A percentile compares a stretch with the other conserved stretches of the same genome.
These are phyloP conservation scores for Plodia interpunctella DNA, from an alignment of 1,140 invertebrate species.

Conservation along the genomic window DNA sequence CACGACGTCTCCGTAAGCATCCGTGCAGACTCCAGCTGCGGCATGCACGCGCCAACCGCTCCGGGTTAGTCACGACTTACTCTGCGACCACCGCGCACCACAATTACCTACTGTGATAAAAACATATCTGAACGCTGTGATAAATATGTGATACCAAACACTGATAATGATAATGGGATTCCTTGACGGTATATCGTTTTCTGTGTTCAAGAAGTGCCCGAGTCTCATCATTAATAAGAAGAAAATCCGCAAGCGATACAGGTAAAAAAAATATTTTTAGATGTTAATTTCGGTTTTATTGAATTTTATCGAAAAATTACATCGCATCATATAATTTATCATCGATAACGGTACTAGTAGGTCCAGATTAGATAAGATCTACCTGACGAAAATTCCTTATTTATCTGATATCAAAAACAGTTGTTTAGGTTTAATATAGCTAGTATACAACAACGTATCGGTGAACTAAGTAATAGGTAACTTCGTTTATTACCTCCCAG, in stretches of 20 bases:
- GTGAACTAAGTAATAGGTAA: not conserved
- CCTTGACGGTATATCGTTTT: constrained; percentile 51
- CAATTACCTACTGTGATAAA: constrained; percentile 47
- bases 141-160: constrained; percentile 44
- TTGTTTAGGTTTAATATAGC: not conserved
- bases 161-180: constrained; percentile 49
- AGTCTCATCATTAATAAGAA: constrained; percentile 52
- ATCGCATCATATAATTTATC: not conserved
- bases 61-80: constrained; percentile 52
- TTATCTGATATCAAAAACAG: not conserved
- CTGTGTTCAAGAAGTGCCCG: constrained; percentile 67
- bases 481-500: not conserved
- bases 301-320: not conserved
- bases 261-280: constrained; percentile 23
- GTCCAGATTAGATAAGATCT: not conserved
- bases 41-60: constrained; percentile 41
- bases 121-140: constrained; percentile 37
- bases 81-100: constrained; percentile 37
- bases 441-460: not conserved
- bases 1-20: constrained; percentile 13
- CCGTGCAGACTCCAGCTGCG: constrained; percentile 21
- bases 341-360: not conserved
- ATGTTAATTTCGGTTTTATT: not conserved
- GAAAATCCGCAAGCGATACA: constrained; percentile 28
- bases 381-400: not conserved